Base-by-base conservation (phyloP, 2,113 vertebrate species). In the Python bivittatus region DNA sequence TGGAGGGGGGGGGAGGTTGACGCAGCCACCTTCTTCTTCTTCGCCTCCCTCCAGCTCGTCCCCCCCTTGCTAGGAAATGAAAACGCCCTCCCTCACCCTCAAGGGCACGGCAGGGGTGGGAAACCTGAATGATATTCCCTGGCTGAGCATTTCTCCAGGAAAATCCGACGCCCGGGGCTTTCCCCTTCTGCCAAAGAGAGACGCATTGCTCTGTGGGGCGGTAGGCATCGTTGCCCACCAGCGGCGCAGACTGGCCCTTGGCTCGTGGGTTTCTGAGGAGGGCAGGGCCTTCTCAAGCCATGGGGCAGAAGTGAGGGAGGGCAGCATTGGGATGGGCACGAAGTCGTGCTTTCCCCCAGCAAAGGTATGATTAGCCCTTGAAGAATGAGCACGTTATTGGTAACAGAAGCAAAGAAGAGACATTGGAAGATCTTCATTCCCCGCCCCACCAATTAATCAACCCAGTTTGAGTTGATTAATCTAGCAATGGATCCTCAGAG, bases 31-130 rank as follows among this genome's bases (percentile, higher is more conserved):
- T 0, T 0, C 92, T 91, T 91, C 94, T 91, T 94, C 94, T 91
- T 94, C 93, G 92, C 91, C 94, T 91, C 22, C 86, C 94, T 13
- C 93, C 95, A 94, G 89, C 88, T 91, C 94, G 42, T 57, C 79
- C 93, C 91, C 56, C 91, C 29, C 94, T 94, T 91, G 95, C 94
- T n/a, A 1, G 85, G 61, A 85, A 90, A 92, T 92, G 95, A 89
- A 1, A 92, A 79, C 72, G 72, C 72, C 33, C 72, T 38, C 68
- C 33, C n/a, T 38, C n/a, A 2, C 17, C 91, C 93, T 88, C 33
- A 94, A 91, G 94, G 88, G n/a, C 61, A 61, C 52, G 15, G 88
- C 10, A 20, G 33, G 20, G 68, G 3, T 52, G 60, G 44, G 56
- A n/a, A 20, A 92, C 56, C 93, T 94, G n/a, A 94, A 95, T 93